A percentile compares a stretch with the other conserved stretches of the same genome.
These are phyloP conservation scores for Calliphora vomitoria DNA, from an alignment of 2,888 invertebrate species.

Conservation along the genomic window DNA sequence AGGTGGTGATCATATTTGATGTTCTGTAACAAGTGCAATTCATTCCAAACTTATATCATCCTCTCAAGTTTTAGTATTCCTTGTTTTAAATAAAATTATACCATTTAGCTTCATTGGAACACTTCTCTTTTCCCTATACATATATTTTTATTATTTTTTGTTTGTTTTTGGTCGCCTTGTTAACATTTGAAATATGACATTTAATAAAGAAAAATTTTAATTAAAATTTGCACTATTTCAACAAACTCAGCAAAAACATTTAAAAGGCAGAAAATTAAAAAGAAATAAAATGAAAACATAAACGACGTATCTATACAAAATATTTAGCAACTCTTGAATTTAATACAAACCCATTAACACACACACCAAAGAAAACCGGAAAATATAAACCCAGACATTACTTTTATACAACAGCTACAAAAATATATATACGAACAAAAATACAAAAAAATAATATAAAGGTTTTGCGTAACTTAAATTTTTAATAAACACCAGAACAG, in stretches of 20 bases:
- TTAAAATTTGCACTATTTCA: conserved; percentile 58
- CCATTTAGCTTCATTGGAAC: background rate
- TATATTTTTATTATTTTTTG: too few relatives aligned
- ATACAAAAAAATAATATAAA: conserved; percentile 11
- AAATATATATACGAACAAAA: background rate
- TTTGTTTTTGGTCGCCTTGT: background rate
- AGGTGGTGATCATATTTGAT: too few relatives aligned
- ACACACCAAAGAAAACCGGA: background rate
- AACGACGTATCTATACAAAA: conserved; percentile 18
- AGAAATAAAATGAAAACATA: conserved; percentile 10
- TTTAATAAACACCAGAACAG: conserved; percentile 30
- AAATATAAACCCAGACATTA: conserved; percentile 36
- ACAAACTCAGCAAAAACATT: conserved; percentile 60
- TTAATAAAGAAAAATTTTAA: conserved; percentile 58
- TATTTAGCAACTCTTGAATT: conserved; percentile 41
- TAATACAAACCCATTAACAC: conserved; percentile 19
- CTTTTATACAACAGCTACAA: conserved; percentile 11
- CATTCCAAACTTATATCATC: too few relatives aligned
- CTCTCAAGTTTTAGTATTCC: too few relatives aligned
- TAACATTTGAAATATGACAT: conserved; percentile 42
- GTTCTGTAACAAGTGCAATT: too few relatives aligned
- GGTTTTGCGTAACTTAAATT: conserved; percentile 48
- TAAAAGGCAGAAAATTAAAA: conserved; percentile 40
- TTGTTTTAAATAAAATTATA: too few relatives aligned
- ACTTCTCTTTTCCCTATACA: background rate